Conservation (phyloP, 2,797 vertebrate species). For the Hoplostethus mediterraneus region DNA sequence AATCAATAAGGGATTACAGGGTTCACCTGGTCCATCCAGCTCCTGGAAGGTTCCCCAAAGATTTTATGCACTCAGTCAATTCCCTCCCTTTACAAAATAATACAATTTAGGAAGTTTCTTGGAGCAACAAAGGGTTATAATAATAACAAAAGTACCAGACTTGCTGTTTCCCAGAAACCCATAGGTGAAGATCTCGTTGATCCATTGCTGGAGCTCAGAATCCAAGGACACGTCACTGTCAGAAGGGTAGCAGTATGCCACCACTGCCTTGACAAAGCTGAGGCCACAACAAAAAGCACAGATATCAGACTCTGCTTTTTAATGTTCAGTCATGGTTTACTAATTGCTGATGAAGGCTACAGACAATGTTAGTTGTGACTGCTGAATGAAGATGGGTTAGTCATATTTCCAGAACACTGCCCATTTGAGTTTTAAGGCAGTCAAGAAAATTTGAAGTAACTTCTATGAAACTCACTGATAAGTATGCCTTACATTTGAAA, state of each 20-base stretch:
- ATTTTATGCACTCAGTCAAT: background rate
- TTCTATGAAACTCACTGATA: no score
- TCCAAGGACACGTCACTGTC: constrained; percentile 58
- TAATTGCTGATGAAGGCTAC: background rate
- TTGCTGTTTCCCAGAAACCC: constrained; percentile 54
- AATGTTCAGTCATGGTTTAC: no score
- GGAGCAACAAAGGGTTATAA: background rate
- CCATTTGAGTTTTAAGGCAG: no score
- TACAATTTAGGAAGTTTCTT: background rate
- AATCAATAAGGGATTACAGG: background rate
- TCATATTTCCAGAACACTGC: no score
- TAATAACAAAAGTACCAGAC: constrained; percentile 21
- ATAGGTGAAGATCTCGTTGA: constrained; percentile 62
- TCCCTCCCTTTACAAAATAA: no score
- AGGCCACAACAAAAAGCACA: background rate
- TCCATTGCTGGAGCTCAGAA: constrained; percentile 67
- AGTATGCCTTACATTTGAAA: background rate
- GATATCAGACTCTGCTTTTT: no score
- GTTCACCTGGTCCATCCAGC: background rate
- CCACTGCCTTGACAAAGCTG: constrained; percentile 56
- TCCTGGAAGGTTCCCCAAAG: background rate
- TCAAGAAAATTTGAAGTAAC: no score
- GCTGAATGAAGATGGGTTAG: no score
- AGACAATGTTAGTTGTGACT: background rate
- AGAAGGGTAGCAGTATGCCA: constrained; percentile 53